Evolutionary conservation across 1,140 invertebrate genomes (phyloP), one percentile per base, ranked within the genome.

Genomic region (Stratiolaelaps scimitus): DNA sequence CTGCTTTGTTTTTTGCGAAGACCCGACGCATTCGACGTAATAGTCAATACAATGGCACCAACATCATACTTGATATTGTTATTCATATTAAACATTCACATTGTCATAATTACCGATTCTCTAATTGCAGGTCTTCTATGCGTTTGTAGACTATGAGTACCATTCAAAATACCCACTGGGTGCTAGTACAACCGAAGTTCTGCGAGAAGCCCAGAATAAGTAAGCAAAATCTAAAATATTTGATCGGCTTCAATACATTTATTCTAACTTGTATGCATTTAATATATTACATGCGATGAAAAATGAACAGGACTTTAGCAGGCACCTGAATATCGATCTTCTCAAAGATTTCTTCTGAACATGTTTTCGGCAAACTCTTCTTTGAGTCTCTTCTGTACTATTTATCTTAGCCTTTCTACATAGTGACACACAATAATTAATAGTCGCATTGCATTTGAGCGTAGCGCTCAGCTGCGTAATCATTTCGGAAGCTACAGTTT

Each of bases 81-180:
- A n/a, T n/a, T n/a, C n/a, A n/a, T n/a, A n/a, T n/a, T n/a, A n/a
- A n/a, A n/a, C n/a, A n/a, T n/a, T n/a, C n/a, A n/a, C n/a, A 40
- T 40, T 40, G 10, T 40, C 26, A 26, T 28, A 43, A 26, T 64
- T 40, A 40, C 10, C 34, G 5, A 40, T 40, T 40, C 34, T 4
- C 10, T 40, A 40, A 40, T 40, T 40, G 34, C 23, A 60, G 53
- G 72, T 79, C 20, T 91, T 92, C 72, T 92, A 92, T 76, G 87
- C 89, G 0, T 82, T 84, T 43, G 72, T 95, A 28, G 92, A 96
- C 78, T 92, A 96, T 78, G 81, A 81, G 10, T 93, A 90, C 76
- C 92, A 98, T 72, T 72, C 28, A 72, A 65, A 68, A 19, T 72
- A 28, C 66, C 67, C 19, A 77, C 15, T 64, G 1, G 66, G 45